Evolutionary conservation across 2,797 vertebrate genomes (phyloP).

Genomic region (Macropodus opercularis): DNA sequence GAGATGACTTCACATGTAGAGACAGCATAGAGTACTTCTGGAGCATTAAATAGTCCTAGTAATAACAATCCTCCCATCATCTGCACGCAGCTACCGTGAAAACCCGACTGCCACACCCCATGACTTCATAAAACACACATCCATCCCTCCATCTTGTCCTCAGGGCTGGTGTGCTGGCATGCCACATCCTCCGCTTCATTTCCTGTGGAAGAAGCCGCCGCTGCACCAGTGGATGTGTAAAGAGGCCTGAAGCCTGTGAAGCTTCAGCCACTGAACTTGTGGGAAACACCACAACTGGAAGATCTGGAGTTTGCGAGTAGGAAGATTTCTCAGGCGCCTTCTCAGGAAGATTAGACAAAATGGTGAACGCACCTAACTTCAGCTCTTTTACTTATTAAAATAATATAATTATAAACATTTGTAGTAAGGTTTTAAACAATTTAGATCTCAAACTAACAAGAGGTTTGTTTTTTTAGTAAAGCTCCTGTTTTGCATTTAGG

Average conservation of each 20-base stretch:
- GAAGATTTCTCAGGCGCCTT: slow-evolving; percentile 1
- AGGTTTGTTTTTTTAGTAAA: slow-evolving; percentile 16
- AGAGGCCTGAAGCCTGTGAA: slow-evolving; percentile 48
- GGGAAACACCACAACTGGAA: slow-evolving; percentile 16
- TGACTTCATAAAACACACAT: slow-evolving; percentile 42
- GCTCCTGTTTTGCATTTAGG: slow-evolving; percentile 38
- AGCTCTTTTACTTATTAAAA: not conserved
- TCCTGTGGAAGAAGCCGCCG: slow-evolving; percentile 66
- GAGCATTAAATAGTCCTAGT: not conserved
- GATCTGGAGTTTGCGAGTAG: slow-evolving; percentile 8
- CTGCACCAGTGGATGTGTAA: slow-evolving; percentile 20
- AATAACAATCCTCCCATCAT: slow-evolving; percentile 14
- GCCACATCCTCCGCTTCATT: slow-evolving; percentile 75
- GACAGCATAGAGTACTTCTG: too few relatives aligned
- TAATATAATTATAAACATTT: too few relatives aligned
- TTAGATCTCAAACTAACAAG: too few relatives aligned
- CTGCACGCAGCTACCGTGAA: slow-evolving; percentile 19
- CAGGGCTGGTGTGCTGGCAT: slow-evolving; percentile 49
- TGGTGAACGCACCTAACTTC: not conserved
- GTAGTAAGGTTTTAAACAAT: too few relatives aligned
- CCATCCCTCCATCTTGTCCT: slow-evolving; percentile 54
- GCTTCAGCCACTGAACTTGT: slow-evolving; percentile 30
- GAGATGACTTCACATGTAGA: not conserved
- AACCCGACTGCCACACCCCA: slow-evolving; percentile 30
- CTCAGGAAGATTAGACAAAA: slow-evolving; percentile 1